These are phyloP conservation scores for Mythimna impura DNA, from an alignment of 2,888 invertebrate species.

Conservation along the genomic window DNA sequence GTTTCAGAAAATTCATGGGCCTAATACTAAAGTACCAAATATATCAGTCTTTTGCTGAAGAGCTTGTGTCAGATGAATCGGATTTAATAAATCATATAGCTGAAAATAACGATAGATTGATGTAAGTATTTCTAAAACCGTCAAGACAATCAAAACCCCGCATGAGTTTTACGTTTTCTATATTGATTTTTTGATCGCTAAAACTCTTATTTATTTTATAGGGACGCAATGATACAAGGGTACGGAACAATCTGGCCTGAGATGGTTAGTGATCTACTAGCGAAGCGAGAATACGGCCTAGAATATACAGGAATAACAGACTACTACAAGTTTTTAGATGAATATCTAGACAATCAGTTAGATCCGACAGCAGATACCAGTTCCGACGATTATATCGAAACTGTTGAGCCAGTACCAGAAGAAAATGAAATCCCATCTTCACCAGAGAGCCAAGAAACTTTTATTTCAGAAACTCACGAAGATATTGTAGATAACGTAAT, in stretches of 20 bases:
- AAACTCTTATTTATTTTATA: constrained; percentile 62
- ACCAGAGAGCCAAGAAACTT: constrained; percentile 53
- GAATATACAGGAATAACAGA: constrained; percentile 88
- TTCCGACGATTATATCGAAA: constrained; percentile 82
- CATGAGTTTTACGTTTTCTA: background rate
- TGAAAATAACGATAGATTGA: constrained; percentile 80
- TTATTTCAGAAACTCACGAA: constrained; percentile 57
- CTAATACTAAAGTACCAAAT: constrained; percentile 90
- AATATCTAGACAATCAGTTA: constrained; percentile 88
- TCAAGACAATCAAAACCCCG: background rate
- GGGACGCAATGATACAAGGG: constrained; percentile 86
- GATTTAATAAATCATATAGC: constrained; percentile 84
- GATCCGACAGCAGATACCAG: constrained; percentile 75
- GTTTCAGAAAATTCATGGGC: constrained; percentile 90
- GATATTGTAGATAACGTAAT: constrained; percentile 78
- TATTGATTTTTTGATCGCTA: background rate
- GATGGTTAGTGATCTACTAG: constrained; percentile 86
- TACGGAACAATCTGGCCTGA: constrained; percentile 86
- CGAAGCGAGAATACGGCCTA: constrained; percentile 85
- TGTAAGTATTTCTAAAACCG: constrained; percentile 75
- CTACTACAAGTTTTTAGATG: constrained; percentile 89
- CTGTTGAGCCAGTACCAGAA: constrained; percentile 72
- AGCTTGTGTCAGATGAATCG: constrained; percentile 83
- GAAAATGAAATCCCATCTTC: constrained; percentile 77
- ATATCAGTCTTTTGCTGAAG: constrained; percentile 87